These are phyloP conservation scores for Muntiacus muntjak DNA, from an alignment of 2,113 vertebrate genomes.

Conservation along the genomic window DNA sequence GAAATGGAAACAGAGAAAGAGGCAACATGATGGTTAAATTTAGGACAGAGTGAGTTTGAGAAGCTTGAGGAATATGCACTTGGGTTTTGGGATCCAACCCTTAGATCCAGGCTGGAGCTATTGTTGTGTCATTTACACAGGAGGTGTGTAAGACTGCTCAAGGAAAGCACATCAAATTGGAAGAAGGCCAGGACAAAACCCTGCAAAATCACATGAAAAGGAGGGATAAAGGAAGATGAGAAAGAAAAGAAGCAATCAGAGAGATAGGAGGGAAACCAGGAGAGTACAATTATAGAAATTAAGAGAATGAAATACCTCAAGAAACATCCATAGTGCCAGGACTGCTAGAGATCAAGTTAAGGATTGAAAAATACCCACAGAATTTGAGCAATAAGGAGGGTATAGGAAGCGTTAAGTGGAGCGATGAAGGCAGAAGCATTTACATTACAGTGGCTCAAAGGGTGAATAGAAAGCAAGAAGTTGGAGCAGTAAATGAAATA, in stretches of 20 bases:
- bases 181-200: background rate
- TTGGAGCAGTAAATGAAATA: background rate
- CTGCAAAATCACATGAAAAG: background rate
- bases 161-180: background rate
- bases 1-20: background rate
- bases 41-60: background rate
- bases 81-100: background rate
- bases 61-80: background rate
- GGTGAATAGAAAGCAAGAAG: background rate
- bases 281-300: background rate
- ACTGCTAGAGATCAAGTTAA: background rate
- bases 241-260: background rate
- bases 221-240: background rate
- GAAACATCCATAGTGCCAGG: background rate
- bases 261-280: background rate
- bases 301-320: background rate
- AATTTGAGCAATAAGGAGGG: background rate
- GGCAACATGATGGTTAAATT: background rate
- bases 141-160: background rate
- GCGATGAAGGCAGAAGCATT: background rate
- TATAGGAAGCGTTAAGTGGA: background rate
- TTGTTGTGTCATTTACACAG: background rate
- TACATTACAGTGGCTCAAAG: background rate
- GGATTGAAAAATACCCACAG: background rate
- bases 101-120: background rate